These are phyloP conservation scores for Troides aeacus DNA, from an alignment of 2,888 invertebrate genomes.

Conservation along the genomic window DNA sequence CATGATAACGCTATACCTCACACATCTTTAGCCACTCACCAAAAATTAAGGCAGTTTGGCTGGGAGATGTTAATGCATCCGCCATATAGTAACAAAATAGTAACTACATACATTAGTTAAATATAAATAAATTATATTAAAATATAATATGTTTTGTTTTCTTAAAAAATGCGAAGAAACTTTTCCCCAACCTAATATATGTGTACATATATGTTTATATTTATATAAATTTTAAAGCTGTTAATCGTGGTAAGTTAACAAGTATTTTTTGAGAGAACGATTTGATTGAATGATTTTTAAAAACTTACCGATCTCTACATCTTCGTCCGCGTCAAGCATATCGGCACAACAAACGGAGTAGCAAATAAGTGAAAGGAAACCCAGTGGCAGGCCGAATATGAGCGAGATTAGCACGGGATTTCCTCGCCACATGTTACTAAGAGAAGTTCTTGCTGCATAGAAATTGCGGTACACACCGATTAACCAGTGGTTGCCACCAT, in stretches of 20 bases:
- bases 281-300: slow-evolving; percentile 19
- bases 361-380: slow-evolving; percentile 95
- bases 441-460: slow-evolving; percentile 89
- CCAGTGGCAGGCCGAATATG: slow-evolving; percentile 95
- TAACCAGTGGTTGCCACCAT: slow-evolving; percentile 90
- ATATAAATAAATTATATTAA: no score
- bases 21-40: no score
- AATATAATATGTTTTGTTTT: no score
- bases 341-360: slow-evolving; percentile 98
- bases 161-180: no score
- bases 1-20: no score
- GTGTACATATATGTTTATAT: no score
- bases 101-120: no score
- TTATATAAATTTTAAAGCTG: not conserved
- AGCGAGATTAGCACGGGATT: slow-evolving; percentile 96
- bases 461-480: slow-evolving; percentile 88
- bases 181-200: no score
- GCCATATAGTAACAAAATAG: no score
- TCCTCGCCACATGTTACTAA: slow-evolving; percentile 93
- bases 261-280: slow-evolving; percentile 11
- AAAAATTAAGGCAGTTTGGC: no score
- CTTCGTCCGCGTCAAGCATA: slow-evolving; percentile 94
- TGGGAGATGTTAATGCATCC: no score
- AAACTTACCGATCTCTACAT: slow-evolving; percentile 75
- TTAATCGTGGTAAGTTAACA: slow-evolving; percentile 1